Percentiles rank a stretch among this genome's conserved stretches.
Evolutionary conservation across 2,113 vertebrate species (phyloP).

Genomic region (Actenoides lindsayi): DNA sequence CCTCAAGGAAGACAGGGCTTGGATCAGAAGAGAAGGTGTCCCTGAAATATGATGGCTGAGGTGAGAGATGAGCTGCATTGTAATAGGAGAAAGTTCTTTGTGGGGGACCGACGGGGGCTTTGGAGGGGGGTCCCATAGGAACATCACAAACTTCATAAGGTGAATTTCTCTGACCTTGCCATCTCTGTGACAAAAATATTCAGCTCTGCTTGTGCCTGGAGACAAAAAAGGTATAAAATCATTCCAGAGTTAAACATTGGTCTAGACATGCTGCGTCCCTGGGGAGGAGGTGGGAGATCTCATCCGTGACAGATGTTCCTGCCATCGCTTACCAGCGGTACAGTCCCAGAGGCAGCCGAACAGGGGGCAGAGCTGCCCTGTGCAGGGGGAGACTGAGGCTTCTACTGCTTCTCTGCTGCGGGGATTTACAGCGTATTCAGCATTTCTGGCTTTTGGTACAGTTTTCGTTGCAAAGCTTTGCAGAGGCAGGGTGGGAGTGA

Average conservation of each 20-base stretch:
- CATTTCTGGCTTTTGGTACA: background rate
- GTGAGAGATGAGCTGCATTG: slow-evolving; percentile 8
- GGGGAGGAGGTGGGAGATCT: background rate
- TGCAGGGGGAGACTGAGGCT: background rate
- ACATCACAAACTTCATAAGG: background rate
- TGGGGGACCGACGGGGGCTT: background rate
- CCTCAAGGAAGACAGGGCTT: background rate
- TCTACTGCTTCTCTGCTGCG: background rate
- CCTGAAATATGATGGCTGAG: background rate
- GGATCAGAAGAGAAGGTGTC: slow-evolving; percentile 3
- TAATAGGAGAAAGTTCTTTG: background rate
- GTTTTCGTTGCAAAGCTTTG: background rate
- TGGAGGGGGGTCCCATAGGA: background rate
- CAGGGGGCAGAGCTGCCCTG: background rate
- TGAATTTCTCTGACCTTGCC: slow-evolving; percentile 32
- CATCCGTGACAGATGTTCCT: background rate
- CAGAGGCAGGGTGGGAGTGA: background rate
- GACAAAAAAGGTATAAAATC: background rate
- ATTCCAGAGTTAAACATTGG: background rate
- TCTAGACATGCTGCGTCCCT: background rate
- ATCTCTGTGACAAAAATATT: slow-evolving; percentile 25
- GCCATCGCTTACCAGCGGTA: accelerated
- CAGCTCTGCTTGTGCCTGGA: background rate
- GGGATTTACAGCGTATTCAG: background rate
- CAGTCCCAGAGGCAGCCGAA: background rate